phyloP scores from a whole-genome alignment of 2,888 invertebrate genomes.

The Capitulum mitella region DNA sequence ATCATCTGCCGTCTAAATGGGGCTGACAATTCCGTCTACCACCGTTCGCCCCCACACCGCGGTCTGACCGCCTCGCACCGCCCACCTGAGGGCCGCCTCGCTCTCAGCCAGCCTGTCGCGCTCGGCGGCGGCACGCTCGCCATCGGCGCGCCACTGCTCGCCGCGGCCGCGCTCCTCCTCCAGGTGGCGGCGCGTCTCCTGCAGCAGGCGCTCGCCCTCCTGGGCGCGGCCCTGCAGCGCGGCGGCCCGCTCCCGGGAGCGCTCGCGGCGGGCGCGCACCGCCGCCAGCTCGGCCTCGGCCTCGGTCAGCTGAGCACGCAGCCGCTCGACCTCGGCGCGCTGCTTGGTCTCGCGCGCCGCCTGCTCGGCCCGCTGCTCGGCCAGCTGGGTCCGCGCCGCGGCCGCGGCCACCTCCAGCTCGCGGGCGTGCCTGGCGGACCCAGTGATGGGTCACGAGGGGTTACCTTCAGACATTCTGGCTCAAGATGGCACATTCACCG shows the following conservation, averaged over 20 bases:
- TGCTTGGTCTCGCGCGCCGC: background rate
- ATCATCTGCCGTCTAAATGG: too few relatives aligned
- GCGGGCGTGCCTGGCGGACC: background rate
- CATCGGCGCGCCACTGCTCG: background rate
- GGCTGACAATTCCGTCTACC: background rate
- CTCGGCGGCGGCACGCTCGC: background rate
- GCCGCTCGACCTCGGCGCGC: background rate
- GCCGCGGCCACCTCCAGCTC: background rate
- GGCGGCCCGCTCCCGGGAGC: background rate
- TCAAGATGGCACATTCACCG: too few relatives aligned
- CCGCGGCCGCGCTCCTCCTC: background rate
- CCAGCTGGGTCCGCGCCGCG: background rate
- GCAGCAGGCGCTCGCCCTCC: background rate
- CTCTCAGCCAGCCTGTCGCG: background rate
- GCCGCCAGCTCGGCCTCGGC: background rate
- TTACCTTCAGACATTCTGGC: too few relatives aligned
- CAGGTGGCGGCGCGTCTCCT: background rate
- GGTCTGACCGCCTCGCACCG: background rate
- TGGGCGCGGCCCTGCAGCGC: background rate
- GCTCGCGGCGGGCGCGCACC: background rate
- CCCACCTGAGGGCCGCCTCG: background rate
- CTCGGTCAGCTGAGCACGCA: background rate
- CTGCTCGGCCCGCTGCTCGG: background rate
- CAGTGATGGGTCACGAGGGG: too few relatives aligned
- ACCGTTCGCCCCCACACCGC: background rate